phyloP scores from a whole-genome alignment of 2,888 invertebrate genomes.

The Coleophora deauratella region DNA sequence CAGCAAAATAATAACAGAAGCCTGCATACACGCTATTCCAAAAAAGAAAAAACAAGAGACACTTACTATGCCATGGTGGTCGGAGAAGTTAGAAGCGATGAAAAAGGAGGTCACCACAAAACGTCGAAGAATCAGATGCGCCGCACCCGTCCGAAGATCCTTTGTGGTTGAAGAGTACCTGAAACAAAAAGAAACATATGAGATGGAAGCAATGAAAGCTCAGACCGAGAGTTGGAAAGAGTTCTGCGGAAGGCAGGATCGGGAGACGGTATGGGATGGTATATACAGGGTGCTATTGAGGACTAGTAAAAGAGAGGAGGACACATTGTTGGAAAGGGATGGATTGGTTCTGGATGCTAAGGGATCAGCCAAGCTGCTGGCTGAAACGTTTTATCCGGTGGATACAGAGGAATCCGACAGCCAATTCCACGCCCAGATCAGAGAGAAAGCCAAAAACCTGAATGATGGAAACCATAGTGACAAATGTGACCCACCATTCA shows the following conservation, averaged over 20 bases:
- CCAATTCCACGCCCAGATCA: neutral
- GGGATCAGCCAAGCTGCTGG: neutral
- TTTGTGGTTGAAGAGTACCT: neutral
- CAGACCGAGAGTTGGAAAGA: neutral
- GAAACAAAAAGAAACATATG: neutral
- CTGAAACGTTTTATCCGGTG: neutral
- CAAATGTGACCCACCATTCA: slow-evolving; percentile 9
- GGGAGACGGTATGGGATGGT: neutral
- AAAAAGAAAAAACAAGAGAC: neutral
- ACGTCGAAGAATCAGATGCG: neutral
- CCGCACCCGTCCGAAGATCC: slow-evolving; percentile 3
- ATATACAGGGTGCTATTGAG: neutral
- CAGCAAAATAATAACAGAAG: neutral
- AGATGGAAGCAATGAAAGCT: neutral
- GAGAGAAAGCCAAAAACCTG: neutral
- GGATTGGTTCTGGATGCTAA: neutral
- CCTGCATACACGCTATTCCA: neutral
- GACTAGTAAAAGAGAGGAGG: neutral
- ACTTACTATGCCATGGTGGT: neutral
- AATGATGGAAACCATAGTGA: neutral
- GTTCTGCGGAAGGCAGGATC: neutral
- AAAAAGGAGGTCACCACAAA: neutral
- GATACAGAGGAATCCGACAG: neutral
- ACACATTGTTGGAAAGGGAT: neutral
- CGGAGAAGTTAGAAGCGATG: neutral